phyloP scores from a whole-genome alignment of 2,797 vertebrate genomes.

The Trachops cirrhosus region DNA sequence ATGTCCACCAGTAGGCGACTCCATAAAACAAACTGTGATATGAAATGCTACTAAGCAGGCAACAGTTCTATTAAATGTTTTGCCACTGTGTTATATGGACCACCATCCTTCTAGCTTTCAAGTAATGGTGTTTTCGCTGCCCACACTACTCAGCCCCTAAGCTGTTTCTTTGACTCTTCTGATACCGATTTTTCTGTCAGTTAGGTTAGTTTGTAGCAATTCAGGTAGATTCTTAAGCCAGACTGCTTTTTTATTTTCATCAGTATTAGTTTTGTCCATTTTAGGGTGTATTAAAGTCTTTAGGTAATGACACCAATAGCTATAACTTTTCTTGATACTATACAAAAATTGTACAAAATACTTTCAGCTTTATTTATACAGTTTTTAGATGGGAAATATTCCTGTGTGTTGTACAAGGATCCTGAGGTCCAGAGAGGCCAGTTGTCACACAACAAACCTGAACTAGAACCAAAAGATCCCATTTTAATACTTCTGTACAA shows the following conservation, averaged over 20 bases:
- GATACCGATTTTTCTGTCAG: neutral
- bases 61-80: neutral
- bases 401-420: neutral
- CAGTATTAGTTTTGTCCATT: neutral
- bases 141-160: neutral
- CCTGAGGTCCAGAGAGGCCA: neutral
- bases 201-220: neutral
- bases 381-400: neutral
- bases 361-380: neutral
- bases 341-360: neutral
- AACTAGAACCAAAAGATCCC: neutral
- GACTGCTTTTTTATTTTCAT: neutral
- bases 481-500: slow-evolving; percentile 43
- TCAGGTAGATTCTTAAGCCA: neutral
- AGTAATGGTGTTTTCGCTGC: neutral
- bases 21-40: neutral
- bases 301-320: neutral
- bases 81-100: neutral
- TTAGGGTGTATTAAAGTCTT: slow-evolving; percentile 18
- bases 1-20: neutral
- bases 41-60: neutral
- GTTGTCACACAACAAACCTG: neutral
- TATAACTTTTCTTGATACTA: neutral
- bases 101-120: neutral
- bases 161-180: neutral